Evolutionary conservation across 1,140 invertebrate genomes (phyloP).

Genomic region (Steinernema khuongi): DNA sequence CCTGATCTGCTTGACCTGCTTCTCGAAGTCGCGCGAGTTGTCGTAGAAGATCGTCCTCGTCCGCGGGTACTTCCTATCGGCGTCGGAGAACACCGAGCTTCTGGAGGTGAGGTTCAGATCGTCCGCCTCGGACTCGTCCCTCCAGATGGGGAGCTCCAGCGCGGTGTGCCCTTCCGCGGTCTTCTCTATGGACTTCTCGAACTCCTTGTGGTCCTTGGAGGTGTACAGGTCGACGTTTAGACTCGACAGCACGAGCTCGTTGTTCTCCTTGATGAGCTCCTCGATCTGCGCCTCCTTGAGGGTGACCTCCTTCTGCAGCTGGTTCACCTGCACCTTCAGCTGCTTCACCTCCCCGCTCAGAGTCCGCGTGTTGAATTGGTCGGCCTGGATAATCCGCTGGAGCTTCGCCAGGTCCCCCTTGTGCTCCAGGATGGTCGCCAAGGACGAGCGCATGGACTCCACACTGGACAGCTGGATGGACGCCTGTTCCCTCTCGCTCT

Average conservation of each 20-base stretch:
- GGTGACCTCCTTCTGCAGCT: conserved; percentile 28
- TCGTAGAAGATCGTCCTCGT: conserved; percentile 24
- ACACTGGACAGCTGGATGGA: not conserved
- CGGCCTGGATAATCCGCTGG: conserved; percentile 7
- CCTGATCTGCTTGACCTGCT: conserved; percentile 27
- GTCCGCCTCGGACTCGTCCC: not conserved
- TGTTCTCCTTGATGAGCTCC: conserved; percentile 31
- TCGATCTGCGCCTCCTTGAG: conserved; percentile 25
- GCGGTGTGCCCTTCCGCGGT: not conserved
- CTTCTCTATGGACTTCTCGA: conserved; percentile 14
- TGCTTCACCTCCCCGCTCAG: conserved; percentile 7
- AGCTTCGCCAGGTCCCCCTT: conserved; percentile 22
- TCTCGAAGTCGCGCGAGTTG: conserved; percentile 31
- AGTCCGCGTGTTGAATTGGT: conserved; percentile 4
- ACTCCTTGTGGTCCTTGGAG: conserved; percentile 18
- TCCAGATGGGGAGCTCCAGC: not conserved
- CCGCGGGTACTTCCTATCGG: conserved; percentile 2
- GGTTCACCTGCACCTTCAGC: conserved; percentile 22
- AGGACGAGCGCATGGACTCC: not conserved
- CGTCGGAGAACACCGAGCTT: conserved; percentile 13
- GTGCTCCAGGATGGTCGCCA: not conserved
- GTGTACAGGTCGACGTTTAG: not conserved
- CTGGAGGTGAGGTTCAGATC: not conserved
- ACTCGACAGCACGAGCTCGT: conserved; percentile 20
- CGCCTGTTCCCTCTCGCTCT: not conserved